Evolutionary conservation across 2,113 vertebrate genomes (phyloP), one percentile per base, ranked within the genome.

Genomic region (Mormyrus lacerda): DNA sequence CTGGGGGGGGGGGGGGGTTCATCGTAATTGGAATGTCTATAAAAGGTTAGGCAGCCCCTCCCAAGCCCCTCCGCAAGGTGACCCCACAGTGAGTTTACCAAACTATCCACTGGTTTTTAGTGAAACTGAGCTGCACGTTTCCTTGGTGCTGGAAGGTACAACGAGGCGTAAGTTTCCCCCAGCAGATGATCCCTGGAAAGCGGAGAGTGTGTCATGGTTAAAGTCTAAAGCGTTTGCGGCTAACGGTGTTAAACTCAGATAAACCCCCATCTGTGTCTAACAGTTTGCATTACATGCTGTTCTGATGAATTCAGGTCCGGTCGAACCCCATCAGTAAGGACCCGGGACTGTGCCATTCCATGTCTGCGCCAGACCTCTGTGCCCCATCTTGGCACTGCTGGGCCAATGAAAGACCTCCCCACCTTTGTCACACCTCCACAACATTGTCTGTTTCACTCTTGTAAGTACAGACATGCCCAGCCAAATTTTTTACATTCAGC

Each of bases 151-250:
- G 55, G 91, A 89, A 89, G 39, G 35, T 8, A 13, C 35, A 88
- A 19, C 21, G 84, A 85, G 88, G 8, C 47, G 27, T 87, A 76
- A 88, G 48, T 50, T 91, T 87, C 91, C 88, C 91, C 89, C 88
- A 65, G 90, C 79, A 91, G 89, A 90, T 35, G 79, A 3, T 92
- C 31, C 90, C 21, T 13, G 17, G n/a, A 47, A 24, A 8, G 27
- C 21, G 35, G 42, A 39, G 13, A 69, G 42, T 39, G 55, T 89
- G 44, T 24, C 61, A 45, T 73, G 89, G 91, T 93, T 86, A 61
- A 87, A 90, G 90, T 87, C 90, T 91, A 91, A 90, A 15, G 73
- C 92, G 91, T 92, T 51, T 90, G 90, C 89, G 85, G 83, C 82
- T 89, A 89, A 86, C 11, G 44, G 50, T 89, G 89, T 89, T 89